phyloP scores from a whole-genome alignment of 2,888 invertebrate genomes.

The Orthosia incerta region DNA sequence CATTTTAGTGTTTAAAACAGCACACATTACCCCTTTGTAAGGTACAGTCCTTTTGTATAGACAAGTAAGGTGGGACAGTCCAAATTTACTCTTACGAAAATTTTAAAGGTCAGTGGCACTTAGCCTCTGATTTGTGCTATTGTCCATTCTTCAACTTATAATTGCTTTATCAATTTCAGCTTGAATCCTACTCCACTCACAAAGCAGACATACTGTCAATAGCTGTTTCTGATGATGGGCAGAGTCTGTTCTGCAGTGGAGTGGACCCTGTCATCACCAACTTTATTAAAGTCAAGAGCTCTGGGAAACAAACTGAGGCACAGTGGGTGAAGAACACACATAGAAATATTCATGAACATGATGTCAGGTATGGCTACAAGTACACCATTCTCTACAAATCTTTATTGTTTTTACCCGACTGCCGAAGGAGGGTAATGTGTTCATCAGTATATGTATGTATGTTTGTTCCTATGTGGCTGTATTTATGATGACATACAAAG shows the following conservation, averaged over 20 bases:
- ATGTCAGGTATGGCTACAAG: constrained; percentile 91
- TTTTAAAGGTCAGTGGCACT: background rate
- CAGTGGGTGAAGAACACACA: constrained; percentile 96
- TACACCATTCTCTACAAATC: too few species aligned
- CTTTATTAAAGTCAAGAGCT: constrained; percentile 92
- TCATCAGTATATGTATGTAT: too few species aligned
- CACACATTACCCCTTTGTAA: too few species aligned
- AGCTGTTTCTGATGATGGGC: constrained; percentile 93
- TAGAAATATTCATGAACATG: constrained; percentile 96
- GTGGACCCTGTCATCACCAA: constrained; percentile 95
- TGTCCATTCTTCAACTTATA: too few species aligned
- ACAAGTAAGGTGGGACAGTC: too few species aligned
- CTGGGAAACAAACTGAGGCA: constrained; percentile 87
- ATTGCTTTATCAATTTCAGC: constrained; percentile 74
- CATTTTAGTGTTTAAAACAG: too few species aligned
- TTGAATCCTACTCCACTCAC: constrained; percentile 95
- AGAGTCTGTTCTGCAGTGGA: constrained; percentile 94
- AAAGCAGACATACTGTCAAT: constrained; percentile 95
- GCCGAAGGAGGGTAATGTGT: too few species aligned
- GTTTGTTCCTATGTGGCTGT: too few species aligned
- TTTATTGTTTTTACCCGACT: too few species aligned
- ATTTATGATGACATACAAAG: too few species aligned
- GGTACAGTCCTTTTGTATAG: background rate
- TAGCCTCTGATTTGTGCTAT: background rate
- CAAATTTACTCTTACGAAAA: too few species aligned